Evolutionary conservation across 30 jellyfish, hydroid and myxozoan species (phyloP), one percentile per base, ranked within the genome.

Genomic region (Euphysa ruthae): DNA sequence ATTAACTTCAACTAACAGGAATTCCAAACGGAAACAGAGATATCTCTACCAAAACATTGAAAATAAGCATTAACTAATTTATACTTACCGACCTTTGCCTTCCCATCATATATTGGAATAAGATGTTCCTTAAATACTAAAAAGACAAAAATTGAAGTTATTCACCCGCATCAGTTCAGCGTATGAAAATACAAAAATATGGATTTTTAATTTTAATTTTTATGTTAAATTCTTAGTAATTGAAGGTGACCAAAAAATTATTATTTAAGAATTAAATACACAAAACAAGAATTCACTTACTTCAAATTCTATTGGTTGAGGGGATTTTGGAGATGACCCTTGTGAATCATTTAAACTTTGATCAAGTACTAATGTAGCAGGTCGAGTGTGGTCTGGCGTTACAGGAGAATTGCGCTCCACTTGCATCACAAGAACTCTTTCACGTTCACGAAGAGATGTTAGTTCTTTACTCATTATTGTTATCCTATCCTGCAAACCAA

Each of bases 71-170:
- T 38, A 38, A 38, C 52, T 38, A 38, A 38, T 8, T 12, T 38
- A 38, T n/a, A 62, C 81, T 5, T 57, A 85, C 96, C 91, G 54
- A 63, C 57, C 84, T 61, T 70, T 85, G 96, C 30, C 50, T 73
- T 21, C 96, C 96, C 94, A 78, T 85, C 96, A 85, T 85, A 55
- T 75, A 85, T 34, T 85, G 77, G 71, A 60, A 85, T 15, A 85
- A 75, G 13, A 85, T 79, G 31, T 85, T 85, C 77, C 82, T 65
- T 86, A 85, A 33, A 74, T 85, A 85, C 96, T 85, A 81, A 56
- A 55, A 58, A 42, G 32, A 56, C 56, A 56, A n/a, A n/a, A n/a
- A n/a, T n/a, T n/a, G n/a, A n/a, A n/a, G n/a, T n/a, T n/a, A n/a
- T n/a, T n/a, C n/a, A n/a, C n/a, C n/a, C n/a, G n/a, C n/a, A n/a